Percentiles rank a stretch among this genome's conserved stretches.
phyloP scores from a whole-genome alignment of 2,888 invertebrate species.

The Mallateleia sp. region DNA sequence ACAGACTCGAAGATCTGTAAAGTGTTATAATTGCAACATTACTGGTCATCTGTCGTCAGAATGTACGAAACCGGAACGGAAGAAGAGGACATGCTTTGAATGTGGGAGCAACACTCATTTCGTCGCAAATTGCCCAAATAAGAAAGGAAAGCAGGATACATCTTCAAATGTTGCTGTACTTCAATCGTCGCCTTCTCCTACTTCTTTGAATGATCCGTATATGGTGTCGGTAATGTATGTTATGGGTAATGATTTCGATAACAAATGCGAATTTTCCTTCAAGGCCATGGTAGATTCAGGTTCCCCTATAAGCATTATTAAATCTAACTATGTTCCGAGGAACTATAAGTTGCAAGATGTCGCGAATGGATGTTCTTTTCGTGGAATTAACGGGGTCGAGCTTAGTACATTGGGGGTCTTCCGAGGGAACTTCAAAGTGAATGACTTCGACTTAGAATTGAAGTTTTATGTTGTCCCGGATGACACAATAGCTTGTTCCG shows the following conservation, averaged over 20 bases:
- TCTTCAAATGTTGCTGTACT: constrained; percentile 8
- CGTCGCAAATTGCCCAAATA: constrained; percentile 27
- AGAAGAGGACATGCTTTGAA: constrained; percentile 49
- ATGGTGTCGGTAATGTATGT: background rate
- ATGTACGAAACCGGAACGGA: background rate
- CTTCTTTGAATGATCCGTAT: background rate
- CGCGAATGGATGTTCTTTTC: background rate
- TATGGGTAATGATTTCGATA: background rate
- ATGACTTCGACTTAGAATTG: background rate
- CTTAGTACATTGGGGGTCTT: background rate
- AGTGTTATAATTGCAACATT: constrained; percentile 40
- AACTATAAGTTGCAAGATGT: background rate
- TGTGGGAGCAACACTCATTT: constrained; percentile 37
- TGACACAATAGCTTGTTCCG: background rate
- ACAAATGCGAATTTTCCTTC: background rate
- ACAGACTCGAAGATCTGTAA: background rate
- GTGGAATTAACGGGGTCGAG: background rate
- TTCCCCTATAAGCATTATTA: background rate
- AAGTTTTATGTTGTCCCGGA: constrained; percentile 1
- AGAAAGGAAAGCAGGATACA: background rate
- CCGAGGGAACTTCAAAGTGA: background rate
- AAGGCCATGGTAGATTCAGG: background rate
- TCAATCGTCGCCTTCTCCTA: background rate
- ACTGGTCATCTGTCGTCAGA: constrained; percentile 7
- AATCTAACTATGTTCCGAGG: background rate